Base-by-base conservation (phyloP, 2,888 invertebrate genomes). In the Scaptomyza parva region DNA sequence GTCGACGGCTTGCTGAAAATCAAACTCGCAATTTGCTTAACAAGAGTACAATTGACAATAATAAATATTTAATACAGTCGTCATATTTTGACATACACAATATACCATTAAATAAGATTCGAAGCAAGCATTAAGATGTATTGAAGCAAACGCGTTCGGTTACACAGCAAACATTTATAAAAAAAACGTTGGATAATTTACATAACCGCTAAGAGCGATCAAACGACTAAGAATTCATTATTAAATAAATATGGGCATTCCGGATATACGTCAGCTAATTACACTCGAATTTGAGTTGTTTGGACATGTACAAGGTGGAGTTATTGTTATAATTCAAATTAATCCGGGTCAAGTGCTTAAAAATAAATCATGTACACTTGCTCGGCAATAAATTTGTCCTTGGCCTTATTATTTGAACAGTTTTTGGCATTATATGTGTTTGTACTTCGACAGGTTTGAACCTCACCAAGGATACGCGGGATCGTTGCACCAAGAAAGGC, bases 261-360 rank as follows among this genome's bases (percentile, higher is more conserved):
- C 93, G 71, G 93, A 94, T 71, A 92, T 93, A 66, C 94, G 94
- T 84, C 93, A 93, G 58, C 92, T 96, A 76, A 94, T 96, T 41
- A 96, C 97, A 37, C 96, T 96, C 40, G 97, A 97, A 88, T 97
- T 97, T 90, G 97, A 97, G 92, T 97, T 97, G 63, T 97, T 94
- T 89, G 97, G 97, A 59, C 95, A 96, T 92, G 97, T 97, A 35
- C 97, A 97, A 95, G 97, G 97, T 97, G 92, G 70, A 71, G 9
- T 35, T 30, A 11, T 28, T 6, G 7, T 7, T 18, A 30, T 20
- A 4, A 4, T 12, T 30, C 12, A 8, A 9, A 44, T 17, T 33
- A 9, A 40, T 30, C 17, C 9, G 33, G 20, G 47, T 7, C 48
- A 24, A 9, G 28, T 18, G 48, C 81, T 81, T 81, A 66, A 86